These are phyloP conservation scores for Chrysolina haemoptera DNA, from an alignment of 2,888 invertebrate species.

Conservation along the genomic window DNA sequence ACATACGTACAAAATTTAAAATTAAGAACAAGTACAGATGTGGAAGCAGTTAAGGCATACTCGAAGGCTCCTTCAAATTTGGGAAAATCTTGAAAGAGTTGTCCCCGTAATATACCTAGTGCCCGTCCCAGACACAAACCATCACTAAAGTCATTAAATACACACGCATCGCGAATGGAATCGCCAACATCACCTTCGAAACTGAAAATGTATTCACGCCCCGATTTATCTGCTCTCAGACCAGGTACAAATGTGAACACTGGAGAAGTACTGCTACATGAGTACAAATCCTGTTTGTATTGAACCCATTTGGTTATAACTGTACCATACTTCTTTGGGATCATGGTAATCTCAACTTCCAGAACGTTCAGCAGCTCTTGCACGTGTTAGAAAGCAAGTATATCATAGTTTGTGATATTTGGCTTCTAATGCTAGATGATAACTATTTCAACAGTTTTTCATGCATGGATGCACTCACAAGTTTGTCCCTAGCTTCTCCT, in stretches of 20 bases:
- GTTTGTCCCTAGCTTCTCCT: too few species aligned
- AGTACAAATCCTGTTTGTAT: too few species aligned
- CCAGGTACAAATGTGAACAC: constrained; percentile 12
- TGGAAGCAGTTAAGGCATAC: not conserved
- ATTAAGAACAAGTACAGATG: not conserved
- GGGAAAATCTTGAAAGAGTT: not conserved
- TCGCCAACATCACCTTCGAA: constrained; percentile 7
- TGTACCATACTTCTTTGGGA: too few species aligned
- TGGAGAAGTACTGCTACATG: too few species aligned
- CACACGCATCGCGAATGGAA: not conserved
- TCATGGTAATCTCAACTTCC: too few species aligned
- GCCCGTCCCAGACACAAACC: constrained; percentile 1
- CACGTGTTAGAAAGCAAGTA: too few species aligned
- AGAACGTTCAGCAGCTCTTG: too few species aligned
- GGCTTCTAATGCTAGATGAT: too few species aligned
- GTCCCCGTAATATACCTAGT: not conserved
- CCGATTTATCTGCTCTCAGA: constrained; percentile 15
- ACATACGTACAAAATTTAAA: not conserved
- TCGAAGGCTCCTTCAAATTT: constrained; percentile 2
- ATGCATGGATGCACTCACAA: too few species aligned
- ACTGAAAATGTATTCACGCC: not conserved
- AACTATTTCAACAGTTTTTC: too few species aligned
- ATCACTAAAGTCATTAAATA: constrained; percentile 4
- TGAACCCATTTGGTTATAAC: too few species aligned
- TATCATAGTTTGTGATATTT: too few species aligned